Conservation (phyloP, 2,888 invertebrate genomes). For the Synergus itoensis region DNA sequence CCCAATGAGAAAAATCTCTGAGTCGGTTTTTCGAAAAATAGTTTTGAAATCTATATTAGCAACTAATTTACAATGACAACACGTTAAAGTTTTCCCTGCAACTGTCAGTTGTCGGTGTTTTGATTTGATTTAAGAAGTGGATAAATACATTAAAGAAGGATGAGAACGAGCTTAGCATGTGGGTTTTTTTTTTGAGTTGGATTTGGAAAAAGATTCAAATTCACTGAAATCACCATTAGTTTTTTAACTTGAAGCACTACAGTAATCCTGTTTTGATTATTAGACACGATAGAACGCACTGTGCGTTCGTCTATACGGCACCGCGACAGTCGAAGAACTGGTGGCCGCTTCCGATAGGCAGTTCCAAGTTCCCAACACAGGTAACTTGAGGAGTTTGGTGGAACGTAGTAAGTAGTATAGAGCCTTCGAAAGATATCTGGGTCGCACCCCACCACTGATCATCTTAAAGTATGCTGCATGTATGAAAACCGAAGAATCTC, state of each 20-base stretch:
- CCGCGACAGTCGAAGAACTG: constrained; percentile 73
- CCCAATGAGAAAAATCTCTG: background rate
- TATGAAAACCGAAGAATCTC: constrained; percentile 52
- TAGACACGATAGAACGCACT: constrained; percentile 47
- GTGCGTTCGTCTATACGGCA: constrained; percentile 61
- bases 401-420: constrained; percentile 57
- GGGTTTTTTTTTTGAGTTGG: background rate
- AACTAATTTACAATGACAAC: background rate
- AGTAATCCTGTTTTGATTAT: constrained; percentile 35
- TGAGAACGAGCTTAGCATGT: constrained; percentile 28
- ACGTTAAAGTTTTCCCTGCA: background rate
- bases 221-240: constrained; percentile 43
- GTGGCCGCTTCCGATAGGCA: constrained; percentile 64
- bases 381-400: constrained; percentile 49
- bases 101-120: background rate
- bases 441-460: constrained; percentile 70
- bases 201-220: background rate
- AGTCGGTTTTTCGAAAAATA: background rate
- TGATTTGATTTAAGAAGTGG: background rate
- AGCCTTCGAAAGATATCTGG: constrained; percentile 74
- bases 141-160: background rate
- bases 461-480: constrained; percentile 48
- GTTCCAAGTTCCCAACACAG: constrained; percentile 51
- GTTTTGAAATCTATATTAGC: background rate
- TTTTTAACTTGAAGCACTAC: constrained; percentile 24